Conservation (phyloP, 2,888 invertebrate genomes). For the Portevinia maculata region DNA sequence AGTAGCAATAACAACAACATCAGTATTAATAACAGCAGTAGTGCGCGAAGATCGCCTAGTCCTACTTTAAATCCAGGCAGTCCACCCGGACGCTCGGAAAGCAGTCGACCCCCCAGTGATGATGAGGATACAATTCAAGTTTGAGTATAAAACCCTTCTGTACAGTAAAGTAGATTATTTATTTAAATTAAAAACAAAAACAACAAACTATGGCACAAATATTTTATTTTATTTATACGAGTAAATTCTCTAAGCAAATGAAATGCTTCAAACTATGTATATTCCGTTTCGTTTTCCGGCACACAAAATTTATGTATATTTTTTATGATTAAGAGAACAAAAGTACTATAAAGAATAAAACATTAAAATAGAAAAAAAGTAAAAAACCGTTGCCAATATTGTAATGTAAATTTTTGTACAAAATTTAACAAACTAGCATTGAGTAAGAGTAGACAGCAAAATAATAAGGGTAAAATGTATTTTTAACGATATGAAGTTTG, state of each 20-base stretch:
- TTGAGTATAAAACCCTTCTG: conserved; percentile 75
- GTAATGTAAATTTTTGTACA: conserved; percentile 74
- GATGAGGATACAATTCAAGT: conserved; percentile 83
- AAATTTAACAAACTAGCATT: conserved; percentile 64
- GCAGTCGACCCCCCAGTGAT: conserved; percentile 81
- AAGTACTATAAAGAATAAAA: conserved; percentile 13
- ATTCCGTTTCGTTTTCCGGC: conserved; percentile 33
- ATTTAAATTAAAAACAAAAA: conserved; percentile 37
- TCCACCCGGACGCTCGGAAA: conserved; percentile 82
- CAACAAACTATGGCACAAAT: conserved; percentile 57
- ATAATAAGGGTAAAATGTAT: conserved; percentile 45
- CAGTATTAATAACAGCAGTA: conserved; percentile 75
- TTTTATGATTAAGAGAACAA: conserved; percentile 46
- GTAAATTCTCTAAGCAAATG: conserved; percentile 5
- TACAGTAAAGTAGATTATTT: conserved; percentile 71
- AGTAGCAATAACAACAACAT: conserved; percentile 70
- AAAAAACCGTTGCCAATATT: conserved; percentile 70
- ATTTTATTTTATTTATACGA: conserved; percentile 18
- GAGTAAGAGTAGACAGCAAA: conserved; percentile 47
- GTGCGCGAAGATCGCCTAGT: conserved; percentile 79
- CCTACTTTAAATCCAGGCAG: conserved; percentile 83
- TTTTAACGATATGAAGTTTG: conserved; percentile 44
- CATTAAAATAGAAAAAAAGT: conserved; percentile 23
- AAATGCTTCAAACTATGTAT: no score
- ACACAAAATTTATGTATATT: conserved; percentile 54